These are phyloP conservation scores for Brevipalpus yothersi DNA, from an alignment of 1,140 invertebrate genomes.

Conservation along the genomic window DNA sequence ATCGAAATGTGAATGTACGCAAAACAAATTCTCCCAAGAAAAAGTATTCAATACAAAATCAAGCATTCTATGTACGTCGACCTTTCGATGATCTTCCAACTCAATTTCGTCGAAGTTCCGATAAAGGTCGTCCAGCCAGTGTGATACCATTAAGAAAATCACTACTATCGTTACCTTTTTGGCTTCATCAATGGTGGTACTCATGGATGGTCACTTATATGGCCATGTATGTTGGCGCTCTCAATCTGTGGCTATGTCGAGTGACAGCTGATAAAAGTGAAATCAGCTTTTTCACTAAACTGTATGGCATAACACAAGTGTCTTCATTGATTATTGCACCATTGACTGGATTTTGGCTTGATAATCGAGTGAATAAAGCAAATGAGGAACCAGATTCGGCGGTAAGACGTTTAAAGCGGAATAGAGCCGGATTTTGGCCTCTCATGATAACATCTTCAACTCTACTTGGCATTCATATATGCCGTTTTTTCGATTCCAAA, in stretches of 20 bases:
- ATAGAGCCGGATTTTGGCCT: constrained; percentile 12
- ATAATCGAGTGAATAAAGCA: constrained; percentile 9
- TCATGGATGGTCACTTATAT: constrained; percentile 14
- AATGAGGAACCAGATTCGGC: constrained; percentile 6
- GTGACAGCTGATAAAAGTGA: constrained; percentile 3
- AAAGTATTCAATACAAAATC: not conserved
- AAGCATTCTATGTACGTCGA: not conserved
- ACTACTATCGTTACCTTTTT: constrained; percentile 7
- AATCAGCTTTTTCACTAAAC: constrained; percentile 7
- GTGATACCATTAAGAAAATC: constrained; percentile 7
- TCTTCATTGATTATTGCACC: constrained; percentile 11
- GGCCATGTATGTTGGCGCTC: constrained; percentile 12
- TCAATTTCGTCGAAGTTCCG: not conserved
- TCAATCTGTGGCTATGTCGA: constrained; percentile 11
- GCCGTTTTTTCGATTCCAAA: constrained; percentile 12
- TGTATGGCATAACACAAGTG: constrained; percentile 12
- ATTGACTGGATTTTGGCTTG: constrained; percentile 12
- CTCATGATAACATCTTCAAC: constrained; percentile 11
- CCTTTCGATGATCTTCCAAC: not conserved
- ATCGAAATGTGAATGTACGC: not conserved
- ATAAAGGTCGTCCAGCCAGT: not conserved
- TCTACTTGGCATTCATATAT: constrained; percentile 6
- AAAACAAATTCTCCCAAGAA: not conserved
- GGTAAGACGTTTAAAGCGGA: constrained; percentile 8
- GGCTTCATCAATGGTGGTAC: constrained; percentile 13